Evolutionary conservation across 2,113 vertebrate genomes (phyloP), one percentile per base, ranked within the genome.

Genomic region (Odobenus rosmarus): DNA sequence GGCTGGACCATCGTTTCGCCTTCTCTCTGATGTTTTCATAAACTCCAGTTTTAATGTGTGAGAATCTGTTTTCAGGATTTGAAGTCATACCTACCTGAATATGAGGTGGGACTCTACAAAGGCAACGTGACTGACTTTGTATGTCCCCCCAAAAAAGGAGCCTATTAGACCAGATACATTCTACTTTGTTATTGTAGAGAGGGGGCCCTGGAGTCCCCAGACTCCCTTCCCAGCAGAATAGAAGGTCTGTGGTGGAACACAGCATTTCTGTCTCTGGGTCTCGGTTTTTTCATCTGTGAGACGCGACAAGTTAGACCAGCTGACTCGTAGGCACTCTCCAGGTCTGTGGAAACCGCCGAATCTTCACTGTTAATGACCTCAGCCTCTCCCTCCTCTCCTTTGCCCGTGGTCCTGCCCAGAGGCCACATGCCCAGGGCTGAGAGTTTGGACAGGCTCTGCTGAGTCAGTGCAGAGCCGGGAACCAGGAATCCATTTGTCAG

Each of bases 321-420:
- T 81, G 49, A 9, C 55, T 62, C 42, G 15, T 28, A 42, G 59
- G 62, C 24, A 18, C 21, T 31, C 5, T 31, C 10, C 55, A 16
- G 39, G 67, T 80, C 23, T 92, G 53, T 23, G 51, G 76, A 90
- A 51, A 64, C 5, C 16, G 13, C 67, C 51, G 7, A 1, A 4
- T 72, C 69, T 79, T 76, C 51, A 11, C 16, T 9, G 1, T 96
- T 42, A 87, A 36, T 95, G 88, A 93, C 83, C 59, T 71, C 85
- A 26, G 39, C 33, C 81, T 77, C 80, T 95, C 90, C 81, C 89
- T 31, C 74, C n/a, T 46, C 81, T 93, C 1, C 92, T 95, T 97
- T 87, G n/a, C 42, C 96, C 49, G 69, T 21, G 88, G 64, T 96
- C 69, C 97, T 96, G 91, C 79, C 92, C 42, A 53, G 80, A 69